A percentile compares a stretch with the other conserved stretches of the same genome.
phyloP scores from a whole-genome alignment of 2,888 invertebrate species.

The Drepana falcataria region DNA sequence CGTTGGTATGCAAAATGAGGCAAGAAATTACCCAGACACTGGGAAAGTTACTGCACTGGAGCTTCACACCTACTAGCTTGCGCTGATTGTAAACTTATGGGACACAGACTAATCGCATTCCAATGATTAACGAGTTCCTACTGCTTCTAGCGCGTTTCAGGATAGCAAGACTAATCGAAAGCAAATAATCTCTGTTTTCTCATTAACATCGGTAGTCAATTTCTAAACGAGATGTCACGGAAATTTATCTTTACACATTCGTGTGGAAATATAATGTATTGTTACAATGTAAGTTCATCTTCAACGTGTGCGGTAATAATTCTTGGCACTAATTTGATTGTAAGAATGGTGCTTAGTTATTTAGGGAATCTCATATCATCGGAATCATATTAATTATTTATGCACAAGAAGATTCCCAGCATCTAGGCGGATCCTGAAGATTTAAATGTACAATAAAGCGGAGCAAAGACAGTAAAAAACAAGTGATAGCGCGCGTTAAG shows the following conservation, averaged over 20 bases:
- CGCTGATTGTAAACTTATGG: conserved; percentile 1
- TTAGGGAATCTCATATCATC: too few relatives aligned
- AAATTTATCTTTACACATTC: neutral
- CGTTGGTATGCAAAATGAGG: conserved; percentile 38
- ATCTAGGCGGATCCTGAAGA: conserved; percentile 29
- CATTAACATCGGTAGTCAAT: conserved; percentile 20
- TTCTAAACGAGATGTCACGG: conserved; percentile 14
- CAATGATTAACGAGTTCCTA: conserved; percentile 11
- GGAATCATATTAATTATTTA: too few relatives aligned
- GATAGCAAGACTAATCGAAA: neutral
- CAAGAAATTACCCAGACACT: conserved; percentile 28
- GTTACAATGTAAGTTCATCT: conserved; percentile 9
- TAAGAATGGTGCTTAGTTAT: too few relatives aligned
- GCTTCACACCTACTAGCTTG: conserved; percentile 1
- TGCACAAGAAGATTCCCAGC: conserved; percentile 6
- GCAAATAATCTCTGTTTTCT: conserved; percentile 8
- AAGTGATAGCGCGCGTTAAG: conserved; percentile 28
- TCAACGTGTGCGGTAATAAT: conserved; percentile 4
- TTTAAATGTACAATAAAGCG: conserved; percentile 30
- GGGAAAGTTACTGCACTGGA: conserved; percentile 14
- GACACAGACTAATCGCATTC: conserved; percentile 1
- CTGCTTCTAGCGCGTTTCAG: neutral
- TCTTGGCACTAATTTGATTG: too few relatives aligned
- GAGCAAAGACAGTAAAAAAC: conserved; percentile 42
- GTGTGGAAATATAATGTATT: neutral